phyloP scores from a whole-genome alignment of 2,888 invertebrate species.

The Folsomia manolachei region DNA sequence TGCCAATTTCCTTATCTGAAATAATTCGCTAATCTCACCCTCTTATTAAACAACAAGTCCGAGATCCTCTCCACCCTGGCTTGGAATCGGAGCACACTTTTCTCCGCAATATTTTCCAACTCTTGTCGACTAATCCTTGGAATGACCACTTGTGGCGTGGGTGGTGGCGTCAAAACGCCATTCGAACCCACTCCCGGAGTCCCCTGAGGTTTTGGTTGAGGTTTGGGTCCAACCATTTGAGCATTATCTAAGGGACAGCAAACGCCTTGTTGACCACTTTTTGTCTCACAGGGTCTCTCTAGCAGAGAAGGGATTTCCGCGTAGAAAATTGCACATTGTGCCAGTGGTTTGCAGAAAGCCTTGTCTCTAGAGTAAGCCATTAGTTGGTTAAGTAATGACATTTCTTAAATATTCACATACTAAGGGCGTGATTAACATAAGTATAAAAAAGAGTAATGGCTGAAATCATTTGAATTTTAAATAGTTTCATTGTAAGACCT shows the following conservation, averaged over 20 bases:
- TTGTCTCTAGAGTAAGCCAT: too few species aligned
- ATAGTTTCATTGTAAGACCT: too few species aligned
- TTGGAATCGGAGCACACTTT: slow-evolving; percentile 52
- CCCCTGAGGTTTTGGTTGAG: slow-evolving; percentile 26
- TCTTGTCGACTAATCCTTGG: slow-evolving; percentile 53
- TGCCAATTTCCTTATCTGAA: not conserved
- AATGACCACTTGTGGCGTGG: slow-evolving; percentile 53
- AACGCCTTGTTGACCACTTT: slow-evolving; percentile 45
- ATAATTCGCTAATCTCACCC: slow-evolving; percentile 35
- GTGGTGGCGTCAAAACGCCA: slow-evolving; percentile 54
- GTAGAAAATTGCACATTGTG: slow-evolving; percentile 50
- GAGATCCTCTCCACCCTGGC: slow-evolving; percentile 42
- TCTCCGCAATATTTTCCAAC: slow-evolving; percentile 52
- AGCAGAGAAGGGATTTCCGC: slow-evolving; percentile 48
- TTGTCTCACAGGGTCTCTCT: slow-evolving; percentile 47
- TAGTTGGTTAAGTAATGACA: not conserved
- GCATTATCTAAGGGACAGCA: slow-evolving; percentile 45
- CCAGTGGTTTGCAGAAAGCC: slow-evolving; percentile 48
- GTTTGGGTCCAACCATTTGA: slow-evolving; percentile 23
- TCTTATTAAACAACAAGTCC: slow-evolving; percentile 45
- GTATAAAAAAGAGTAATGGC: too few species aligned
- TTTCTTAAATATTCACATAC: too few species aligned
- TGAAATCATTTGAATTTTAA: too few species aligned
- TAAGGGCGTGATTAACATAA: too few species aligned
- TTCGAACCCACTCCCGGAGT: slow-evolving; percentile 47